phyloP scores from a whole-genome alignment of 2,888 invertebrate species.

The Allolobophora icterica region DNA sequence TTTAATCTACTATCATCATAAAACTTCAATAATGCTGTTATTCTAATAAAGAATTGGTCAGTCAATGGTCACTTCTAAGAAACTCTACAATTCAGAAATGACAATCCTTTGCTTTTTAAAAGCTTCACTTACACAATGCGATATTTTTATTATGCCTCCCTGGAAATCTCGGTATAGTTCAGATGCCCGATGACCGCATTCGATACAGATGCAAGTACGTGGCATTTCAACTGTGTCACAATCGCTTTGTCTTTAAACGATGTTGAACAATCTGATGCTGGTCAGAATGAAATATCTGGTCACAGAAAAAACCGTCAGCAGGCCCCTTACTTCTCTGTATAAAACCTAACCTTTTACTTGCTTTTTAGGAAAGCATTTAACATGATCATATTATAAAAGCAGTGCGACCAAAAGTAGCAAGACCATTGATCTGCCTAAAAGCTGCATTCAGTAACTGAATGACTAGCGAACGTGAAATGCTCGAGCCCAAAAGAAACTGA shows the following conservation, averaged over 20 bases:
- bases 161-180: slow-evolving; percentile 20
- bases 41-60: background rate
- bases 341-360: background rate
- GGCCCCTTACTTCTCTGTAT: background rate
- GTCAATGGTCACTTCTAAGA: background rate
- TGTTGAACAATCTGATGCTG: slow-evolving; percentile 1
- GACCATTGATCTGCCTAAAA: background rate
- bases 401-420: background rate
- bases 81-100: background rate
- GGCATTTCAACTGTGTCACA: slow-evolving; percentile 13
- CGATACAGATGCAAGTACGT: background rate
- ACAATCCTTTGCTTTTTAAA: background rate
- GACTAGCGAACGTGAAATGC: background rate
- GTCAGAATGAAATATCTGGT: background rate
- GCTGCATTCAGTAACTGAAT: background rate
- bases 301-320: background rate
- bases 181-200: background rate
- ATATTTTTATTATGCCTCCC: slow-evolving; percentile 18
- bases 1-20: no score
- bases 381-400: background rate
- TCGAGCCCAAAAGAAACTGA: no score
- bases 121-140: slow-evolving; percentile 19
- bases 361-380: background rate
- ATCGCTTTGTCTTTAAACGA: background rate
- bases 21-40: background rate